Evolutionary conservation across 2,888 invertebrate species (phyloP), one percentile per base, ranked within the genome.

Genomic region (Crocallis elinguaria): DNA sequence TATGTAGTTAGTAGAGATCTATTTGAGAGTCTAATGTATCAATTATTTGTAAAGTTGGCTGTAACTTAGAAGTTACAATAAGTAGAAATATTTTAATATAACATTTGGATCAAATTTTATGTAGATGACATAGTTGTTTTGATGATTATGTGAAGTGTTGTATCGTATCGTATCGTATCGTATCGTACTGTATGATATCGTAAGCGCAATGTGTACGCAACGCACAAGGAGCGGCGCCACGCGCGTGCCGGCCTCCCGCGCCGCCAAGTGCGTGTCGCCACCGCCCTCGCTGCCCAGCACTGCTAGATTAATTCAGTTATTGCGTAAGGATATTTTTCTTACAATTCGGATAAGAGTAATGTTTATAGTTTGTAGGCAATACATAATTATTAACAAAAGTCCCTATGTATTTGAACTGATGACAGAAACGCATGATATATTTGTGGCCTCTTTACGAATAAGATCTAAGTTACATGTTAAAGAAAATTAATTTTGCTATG

Each of bases 11-110:
- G 88, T 90, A 91, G 91, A 90, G 89, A 89, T 91, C 89, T 91
- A 90, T 91, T 89, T 88, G 91, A 90, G 90, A 91, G 91, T 90
- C 88, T 91, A 91, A 91, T 90, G 90, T 91, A 91, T 91, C 90
- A 90, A 91, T 91, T 90, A 91, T 91, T 91, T 90, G 91, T 91
- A 90, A 91, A 90, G 89, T 90, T 88, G 90, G 90, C 91, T 91
- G 91, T 91, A 90, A 90, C 90, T 89, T 90, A 90, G 88, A 88
- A 84, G 89, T 91, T 90, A 90, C 89, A 85, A 86, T 89, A 89
- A 88, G 88, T 90, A 89, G 88, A 90, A 78, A 88, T 91, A 90
- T 91, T 90, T 90, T 90, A 89, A 89, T 90, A 90, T 89, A 90
- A 88, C 88, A 89, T 91, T 91, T 90, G 87, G 90, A 89, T 86